Conservation (phyloP, 53 echinoderm and acorn worm genomes). For the Crossaster papposus region DNA sequence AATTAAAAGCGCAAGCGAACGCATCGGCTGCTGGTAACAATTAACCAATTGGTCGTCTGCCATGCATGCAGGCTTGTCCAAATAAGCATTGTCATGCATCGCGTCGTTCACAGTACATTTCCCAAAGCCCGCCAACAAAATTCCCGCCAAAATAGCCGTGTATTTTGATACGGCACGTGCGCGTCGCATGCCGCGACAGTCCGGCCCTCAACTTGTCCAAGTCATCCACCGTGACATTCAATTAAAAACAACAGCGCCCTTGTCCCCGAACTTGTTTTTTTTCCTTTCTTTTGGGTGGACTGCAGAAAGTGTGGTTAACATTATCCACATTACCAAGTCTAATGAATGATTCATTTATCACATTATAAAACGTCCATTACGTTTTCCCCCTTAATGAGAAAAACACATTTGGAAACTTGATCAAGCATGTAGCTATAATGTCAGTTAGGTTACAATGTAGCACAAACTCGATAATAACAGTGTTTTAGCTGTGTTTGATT, state of each 20-base stretch:
- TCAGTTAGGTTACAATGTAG: not conserved
- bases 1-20: constrained; percentile 36
- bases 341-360: constrained; percentile 49
- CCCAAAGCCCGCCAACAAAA: not conserved
- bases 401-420: constrained; percentile 2
- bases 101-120: constrained; percentile 21
- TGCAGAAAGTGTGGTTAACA: constrained; percentile 30
- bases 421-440: not conserved
- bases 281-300: no score
- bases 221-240: constrained; percentile 53
- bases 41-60: constrained; percentile 35
- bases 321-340: constrained; percentile 20
- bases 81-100: constrained; percentile 47
- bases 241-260: constrained; percentile 39
- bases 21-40: constrained; percentile 54
- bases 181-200: constrained; percentile 6
- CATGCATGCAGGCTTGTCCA: constrained; percentile 25
- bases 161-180: constrained; percentile 20
- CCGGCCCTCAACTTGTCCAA: not conserved
- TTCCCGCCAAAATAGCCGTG: not conserved
- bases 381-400: not conserved
- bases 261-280: constrained; percentile 27
- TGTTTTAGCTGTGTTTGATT: not conserved
- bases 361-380: constrained; percentile 29
- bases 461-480: not conserved